Evolutionary conservation across 1,140 invertebrate genomes (phyloP), one percentile per base, ranked within the genome.

Genomic region (Periplaneta americana): DNA sequence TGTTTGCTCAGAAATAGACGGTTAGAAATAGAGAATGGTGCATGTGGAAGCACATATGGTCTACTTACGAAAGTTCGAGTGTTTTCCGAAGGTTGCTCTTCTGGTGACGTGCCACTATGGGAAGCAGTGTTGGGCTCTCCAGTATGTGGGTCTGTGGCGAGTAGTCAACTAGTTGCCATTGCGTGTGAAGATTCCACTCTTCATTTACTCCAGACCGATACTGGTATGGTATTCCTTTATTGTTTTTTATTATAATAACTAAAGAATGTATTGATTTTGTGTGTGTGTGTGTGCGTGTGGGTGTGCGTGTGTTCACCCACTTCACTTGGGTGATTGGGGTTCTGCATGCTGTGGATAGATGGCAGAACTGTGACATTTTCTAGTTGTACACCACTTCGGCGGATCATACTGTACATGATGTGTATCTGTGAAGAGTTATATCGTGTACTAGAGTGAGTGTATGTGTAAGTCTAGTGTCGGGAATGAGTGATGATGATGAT

Each of bases 161-260:
- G 89, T 84, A 85, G 86, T 34, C 87, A 90, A 31, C 89, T 92
- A 80, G 89, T 92, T 74, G 91, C 90, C 83, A 87, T 93, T 75
- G 89, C 90, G 36, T 93, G 94, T 85, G 91, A 92, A 78, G 94
- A 96, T 87, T 90, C 90, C 33, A 91, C 91, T 77, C 88, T 95
- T 81, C 92, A 93, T 86, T 89, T 92, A 18, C 91, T 95, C 82
- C 89, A 91, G 82, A 89, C 88, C 6, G 85, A 85, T 0, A 90
- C 88, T 83, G 92, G 91, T 82, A 34, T n/a, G 35, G 3, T 83
- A 66, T 66, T n/a, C 28, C 22, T 66, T 6, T 48, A 48, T 28
- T 66, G 22, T 66, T 66, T 28, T n/a, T 66, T 66, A 28, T 66
- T n/a, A n/a, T 28, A 6, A n/a, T 66, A n/a, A 9, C 28, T 66